Base-by-base conservation (phyloP, 2,797 vertebrate genomes). In the Silurus aristotelis region DNA sequence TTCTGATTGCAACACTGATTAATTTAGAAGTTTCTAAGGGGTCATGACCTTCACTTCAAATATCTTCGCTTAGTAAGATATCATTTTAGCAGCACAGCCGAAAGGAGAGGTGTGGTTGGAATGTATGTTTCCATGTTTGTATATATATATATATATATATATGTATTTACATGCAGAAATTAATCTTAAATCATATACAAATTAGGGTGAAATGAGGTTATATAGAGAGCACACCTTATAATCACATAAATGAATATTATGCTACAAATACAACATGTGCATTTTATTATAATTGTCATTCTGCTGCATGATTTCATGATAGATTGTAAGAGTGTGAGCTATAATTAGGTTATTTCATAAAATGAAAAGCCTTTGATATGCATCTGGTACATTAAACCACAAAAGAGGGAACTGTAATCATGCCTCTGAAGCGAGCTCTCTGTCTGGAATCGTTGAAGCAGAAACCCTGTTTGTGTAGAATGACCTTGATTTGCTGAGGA, bases 401-500 rank as follows among this genome's bases (percentile, higher is more conserved):
- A 19, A 5, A 81, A 72, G 43, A 72, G 55, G 38, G 67, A 83
- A 77, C 7, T 58, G 48, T n/a, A 52, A 68, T 75, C 7, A 56
- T 0, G 9, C 56, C 70, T 66, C 13, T 6, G 70, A 66, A 58
- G 76, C 46, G 64, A 84, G 38, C n/a, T 15, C 31, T 25, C 10
- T 66, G 67, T 83, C 82, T 61, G 27, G 73, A 56, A 64, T 38
- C 46, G n/a, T 61, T 63, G 38, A 60, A 58, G 83, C 79, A 82
- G 67, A 88, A 87, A 70, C 64, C 31, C 7, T 64, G 70, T 87
- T 82, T 88, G 61, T 70, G 55, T 38, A 68, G 66, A 84, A 80
- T 60, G 84, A 88, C 86, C 86, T 80, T 78, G 73, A 56, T 56
- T 83, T 83, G 84, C 82, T 55, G 60, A 6, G 27, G 82, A 83